A percentile compares a stretch with the other conserved stretches of the same genome.
Evolutionary conservation across 2,797 vertebrate genomes (phyloP).

Genomic region (Siniperca scherzeri): DNA sequence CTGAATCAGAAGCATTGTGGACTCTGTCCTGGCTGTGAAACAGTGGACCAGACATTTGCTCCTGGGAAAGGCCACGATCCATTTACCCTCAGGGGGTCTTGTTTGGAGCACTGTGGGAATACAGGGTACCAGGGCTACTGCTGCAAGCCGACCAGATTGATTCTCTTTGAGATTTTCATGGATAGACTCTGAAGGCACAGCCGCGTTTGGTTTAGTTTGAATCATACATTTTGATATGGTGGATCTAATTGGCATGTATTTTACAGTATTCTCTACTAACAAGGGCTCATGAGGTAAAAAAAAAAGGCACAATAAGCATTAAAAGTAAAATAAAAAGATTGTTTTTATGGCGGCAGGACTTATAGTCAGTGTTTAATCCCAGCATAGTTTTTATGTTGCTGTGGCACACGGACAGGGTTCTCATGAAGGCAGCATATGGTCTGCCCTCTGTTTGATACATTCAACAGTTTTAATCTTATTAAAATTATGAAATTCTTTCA

Average conservation of each 20-base stretch:
- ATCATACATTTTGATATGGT: neutral
- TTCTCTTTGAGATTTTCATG: neutral
- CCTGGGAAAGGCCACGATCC: no score
- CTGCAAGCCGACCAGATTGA: neutral
- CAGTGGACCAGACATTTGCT: neutral
- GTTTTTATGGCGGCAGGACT: neutral
- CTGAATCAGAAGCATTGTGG: neutral
- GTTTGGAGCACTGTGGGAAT: neutral
- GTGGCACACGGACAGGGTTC: neutral
- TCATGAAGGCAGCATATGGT: neutral
- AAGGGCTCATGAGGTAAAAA: neutral
- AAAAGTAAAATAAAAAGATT: neutral
- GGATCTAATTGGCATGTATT: neutral
- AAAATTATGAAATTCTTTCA: neutral
- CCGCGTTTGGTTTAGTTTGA: neutral
- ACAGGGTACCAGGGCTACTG: no score
- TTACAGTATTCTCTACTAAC: neutral
- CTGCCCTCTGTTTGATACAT: neutral
- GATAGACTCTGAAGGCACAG: neutral
- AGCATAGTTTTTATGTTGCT: neutral
- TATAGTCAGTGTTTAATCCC: neutral
- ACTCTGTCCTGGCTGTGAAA: neutral
- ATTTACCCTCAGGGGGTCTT: neutral
- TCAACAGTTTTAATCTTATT: constrained; percentile 11
- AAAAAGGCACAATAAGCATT: neutral